Evolutionary conservation across 2,113 vertebrate species (phyloP).

Genomic region (Gymnocephalus cernua): DNA sequence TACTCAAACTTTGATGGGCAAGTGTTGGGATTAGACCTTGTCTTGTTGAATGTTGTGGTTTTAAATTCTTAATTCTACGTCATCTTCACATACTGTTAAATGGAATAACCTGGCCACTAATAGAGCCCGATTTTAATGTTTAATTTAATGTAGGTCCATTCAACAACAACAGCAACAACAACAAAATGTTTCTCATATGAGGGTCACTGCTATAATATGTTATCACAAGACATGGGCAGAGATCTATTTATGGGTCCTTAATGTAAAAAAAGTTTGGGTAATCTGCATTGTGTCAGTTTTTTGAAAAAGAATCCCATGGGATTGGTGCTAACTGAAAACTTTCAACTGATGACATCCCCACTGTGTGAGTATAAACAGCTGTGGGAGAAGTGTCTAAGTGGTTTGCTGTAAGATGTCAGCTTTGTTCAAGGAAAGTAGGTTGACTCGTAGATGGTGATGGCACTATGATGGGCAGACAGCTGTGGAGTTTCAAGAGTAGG

Average conservation of each 20-base stretch:
- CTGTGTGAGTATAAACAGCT: conserved; percentile 64
- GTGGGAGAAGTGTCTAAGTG: conserved; percentile 56
- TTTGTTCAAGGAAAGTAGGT: conserved; percentile 64
- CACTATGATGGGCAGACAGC: conserved; percentile 50
- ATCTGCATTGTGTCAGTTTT: conserved; percentile 17
- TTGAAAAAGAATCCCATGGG: conserved; percentile 6
- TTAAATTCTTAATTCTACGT: neutral
- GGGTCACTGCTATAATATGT: neutral
- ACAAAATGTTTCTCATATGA: conserved; percentile 3
- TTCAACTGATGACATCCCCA: conserved; percentile 54
- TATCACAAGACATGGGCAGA: neutral
- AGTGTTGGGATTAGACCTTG: neutral
- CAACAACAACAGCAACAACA: too few species aligned
- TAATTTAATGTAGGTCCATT: neutral
- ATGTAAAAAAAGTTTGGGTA: conserved; percentile 32
- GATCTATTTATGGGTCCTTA: neutral
- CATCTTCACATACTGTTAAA: neutral
- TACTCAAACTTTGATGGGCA: neutral
- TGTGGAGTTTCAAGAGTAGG: conserved; percentile 34
- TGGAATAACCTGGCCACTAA: neutral
- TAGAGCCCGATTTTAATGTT: neutral
- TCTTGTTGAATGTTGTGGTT: neutral
- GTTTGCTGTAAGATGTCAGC: conserved; percentile 65
- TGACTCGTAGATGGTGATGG: conserved; percentile 45
- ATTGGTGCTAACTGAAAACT: conserved; percentile 40